A percentile compares a stretch with the other conserved stretches of the same genome.
phyloP scores from a whole-genome alignment of 2,888 invertebrate genomes.

The Cerceris ruficornis region DNA sequence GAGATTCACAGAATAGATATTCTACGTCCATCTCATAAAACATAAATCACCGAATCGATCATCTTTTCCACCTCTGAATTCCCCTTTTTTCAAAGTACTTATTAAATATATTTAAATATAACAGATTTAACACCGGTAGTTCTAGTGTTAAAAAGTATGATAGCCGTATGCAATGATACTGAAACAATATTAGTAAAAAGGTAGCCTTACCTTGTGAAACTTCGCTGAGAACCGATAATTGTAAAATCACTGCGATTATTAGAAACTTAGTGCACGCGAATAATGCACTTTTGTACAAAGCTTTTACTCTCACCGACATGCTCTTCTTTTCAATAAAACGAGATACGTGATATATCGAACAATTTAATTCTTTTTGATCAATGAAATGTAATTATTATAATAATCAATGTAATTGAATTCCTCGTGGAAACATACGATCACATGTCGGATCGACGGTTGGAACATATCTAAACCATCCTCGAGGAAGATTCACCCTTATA shows the following conservation, averaged over 20 bases:
- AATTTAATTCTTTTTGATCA: neutral
- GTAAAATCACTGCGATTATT: conserved; percentile 26
- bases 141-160: too few relatives aligned
- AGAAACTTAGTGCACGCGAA: conserved; percentile 26
- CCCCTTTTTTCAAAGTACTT: too few relatives aligned
- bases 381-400: neutral
- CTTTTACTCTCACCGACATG: conserved; percentile 18
- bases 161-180: neutral
- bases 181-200: neutral
- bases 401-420: neutral
- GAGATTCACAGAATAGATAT: too few relatives aligned
- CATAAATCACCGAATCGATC: too few relatives aligned
- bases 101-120: too few relatives aligned
- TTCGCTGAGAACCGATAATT: conserved; percentile 24
- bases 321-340: conserved; percentile 10
- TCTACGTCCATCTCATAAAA: too few relatives aligned
- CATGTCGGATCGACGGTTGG: conserved; percentile 63
- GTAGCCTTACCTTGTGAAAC: conserved; percentile 49
- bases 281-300: conserved; percentile 26
- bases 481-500: conserved; percentile 74
- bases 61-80: too few relatives aligned
- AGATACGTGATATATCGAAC: conserved; percentile 1
- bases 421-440: conserved; percentile 15
- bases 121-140: too few relatives aligned
- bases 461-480: conserved; percentile 71